Base-by-base conservation (phyloP, 2,888 invertebrate species). In the Troides oblongomaculatus region DNA sequence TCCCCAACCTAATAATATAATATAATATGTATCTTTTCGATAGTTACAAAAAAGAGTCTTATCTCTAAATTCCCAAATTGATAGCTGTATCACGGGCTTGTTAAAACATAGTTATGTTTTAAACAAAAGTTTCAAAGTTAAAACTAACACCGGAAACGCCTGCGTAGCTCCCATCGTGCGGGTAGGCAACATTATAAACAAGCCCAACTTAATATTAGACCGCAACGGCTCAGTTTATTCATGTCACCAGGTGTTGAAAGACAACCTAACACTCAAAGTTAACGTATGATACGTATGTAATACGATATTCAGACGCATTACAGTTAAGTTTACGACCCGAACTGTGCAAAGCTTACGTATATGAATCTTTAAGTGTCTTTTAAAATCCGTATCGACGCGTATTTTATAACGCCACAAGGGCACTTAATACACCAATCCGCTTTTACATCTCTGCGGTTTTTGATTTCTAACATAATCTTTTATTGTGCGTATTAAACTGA, bases 331-430 rank as follows among this genome's bases (percentile, higher is more conserved):
- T 91, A 92, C 83, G 90, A 88, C 85, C 80, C 79, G 76, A 78
- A 87, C 56, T 56, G 56, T 21, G 56, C 81, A 80, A 83, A 84
- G 86, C 86, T 87, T 85, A 85, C 78, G 80, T 87, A 87, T 89
- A 91, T 90, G 87, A 90, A 91, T 90, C 84, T 89, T 91, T 90
- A 86, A 90, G 83, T 82, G 84, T 85, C 85, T 87, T 86, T 86
- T 85, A 87, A 90, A 89, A 87, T 87, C 85, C 81, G 83, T 84
- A 84, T 84, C 81, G 75, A 79, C 82, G 79, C 79, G 78, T 77
- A 77, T 82, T 80, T 78, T 79, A 78, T 80, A 80, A 76, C 71
- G 66, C 18, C 30, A 30, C 59, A 18, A 14, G 61, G 21, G 53
- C 36, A 50, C 60, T 62, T 68, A 64, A 64, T 60, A 60, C 39